Percentiles rank a stretch among this genome's conserved stretches.
Conservation (phyloP, 1,140 invertebrate genomes). For the Melipona quadrifasciata region DNA sequence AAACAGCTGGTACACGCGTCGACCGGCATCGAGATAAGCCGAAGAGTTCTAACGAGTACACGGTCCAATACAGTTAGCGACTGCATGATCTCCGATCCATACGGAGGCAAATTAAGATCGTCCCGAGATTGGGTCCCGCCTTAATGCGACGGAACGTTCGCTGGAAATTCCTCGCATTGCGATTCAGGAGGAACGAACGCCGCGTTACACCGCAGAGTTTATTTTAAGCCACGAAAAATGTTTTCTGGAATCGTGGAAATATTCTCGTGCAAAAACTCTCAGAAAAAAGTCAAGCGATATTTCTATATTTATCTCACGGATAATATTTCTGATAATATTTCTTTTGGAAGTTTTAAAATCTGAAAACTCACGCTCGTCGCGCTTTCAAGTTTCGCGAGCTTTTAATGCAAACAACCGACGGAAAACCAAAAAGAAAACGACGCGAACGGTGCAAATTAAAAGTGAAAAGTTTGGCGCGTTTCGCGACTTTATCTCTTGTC, state of each 20-base stretch:
- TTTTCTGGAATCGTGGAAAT: background rate
- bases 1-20: conserved; percentile 3
- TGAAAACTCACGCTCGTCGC: too few relatives aligned
- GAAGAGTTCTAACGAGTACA: conserved; percentile 30
- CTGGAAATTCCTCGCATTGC: conserved; percentile 15
- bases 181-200: background rate
- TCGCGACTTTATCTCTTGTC: conserved; percentile 41
- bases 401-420: too few relatives aligned
- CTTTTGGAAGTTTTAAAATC: too few relatives aligned
- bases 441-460: background rate
- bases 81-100: conserved; percentile 22
- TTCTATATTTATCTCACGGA: too few relatives aligned
- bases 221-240: background rate
- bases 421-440: too few relatives aligned
- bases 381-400: too few relatives aligned
- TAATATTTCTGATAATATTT: too few relatives aligned
- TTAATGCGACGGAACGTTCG: background rate
- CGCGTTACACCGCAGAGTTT: background rate
- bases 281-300: too few relatives aligned
- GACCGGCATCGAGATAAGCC: conserved; percentile 29
- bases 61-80: conserved; percentile 30
- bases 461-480: conserved; percentile 45
- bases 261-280: background rate
- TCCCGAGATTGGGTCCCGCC: conserved; percentile 25
- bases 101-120: conserved; percentile 49